Base-by-base conservation (phyloP, 2,888 invertebrate genomes). In the Eupelmus urozonus region DNA sequence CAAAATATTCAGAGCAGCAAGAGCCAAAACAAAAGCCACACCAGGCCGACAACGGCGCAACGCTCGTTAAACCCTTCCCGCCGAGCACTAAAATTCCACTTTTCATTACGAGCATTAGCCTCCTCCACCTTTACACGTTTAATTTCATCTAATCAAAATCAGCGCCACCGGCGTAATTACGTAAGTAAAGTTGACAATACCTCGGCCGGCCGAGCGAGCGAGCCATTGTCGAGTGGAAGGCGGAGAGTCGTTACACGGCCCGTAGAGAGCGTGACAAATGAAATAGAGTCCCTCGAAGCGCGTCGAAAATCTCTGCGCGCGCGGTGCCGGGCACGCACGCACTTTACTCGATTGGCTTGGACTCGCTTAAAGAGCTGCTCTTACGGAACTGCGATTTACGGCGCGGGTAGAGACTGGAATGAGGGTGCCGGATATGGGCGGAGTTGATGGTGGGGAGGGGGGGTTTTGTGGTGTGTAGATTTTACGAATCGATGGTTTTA, bases 331-430 rank as follows among this genome's bases (percentile, higher is more conserved):
- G 49, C 53, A 27, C 60, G 18, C 51, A 65, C 66, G 74, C 59
- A 74, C 74, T 74, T 66, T 59, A 29, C 57, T 59, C 74, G 74
- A 74, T 74, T 74, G 74, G 66, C 63, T 72, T 4, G 34, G n/a
- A 34, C 23, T 4, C 70, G 29, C 45, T 60, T 53, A 20, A 62
- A 66, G 66, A 34, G 66, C n/a, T n/a, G n/a, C 27, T 23, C 34
- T 27, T 18, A 27, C 18, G 13, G 45, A 45, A 20, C 1, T 25
- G 51, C 51, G 62, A 60, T 71, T 71, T 34, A 62, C 34, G 60
- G n/a, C n/a, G n/a, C n/a, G n/a, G n/a, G n/a, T n/a, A n/a, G 16
- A 9, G 27, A 45, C 9, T 45, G 4, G 4, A 7, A 45, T 16
- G 45, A 45, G 2, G 13, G 7, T 16, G 16, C 2, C 16, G 9